Evolutionary conservation across 1,140 invertebrate genomes (phyloP).

Genomic region (Drosophila melanogaster): DNA sequence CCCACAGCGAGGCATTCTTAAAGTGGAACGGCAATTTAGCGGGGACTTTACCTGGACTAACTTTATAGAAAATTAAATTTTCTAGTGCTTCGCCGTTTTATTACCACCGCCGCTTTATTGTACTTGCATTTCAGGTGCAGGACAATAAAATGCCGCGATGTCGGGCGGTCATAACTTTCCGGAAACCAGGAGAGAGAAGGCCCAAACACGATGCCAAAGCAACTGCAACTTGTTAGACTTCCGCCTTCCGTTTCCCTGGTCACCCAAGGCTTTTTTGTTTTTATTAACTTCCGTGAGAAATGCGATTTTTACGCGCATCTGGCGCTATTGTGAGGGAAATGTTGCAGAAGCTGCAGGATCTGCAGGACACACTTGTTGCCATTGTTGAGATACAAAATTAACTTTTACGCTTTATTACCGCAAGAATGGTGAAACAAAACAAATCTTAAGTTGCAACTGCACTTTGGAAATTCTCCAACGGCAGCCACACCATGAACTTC

Average conservation of each 20-base stretch:
- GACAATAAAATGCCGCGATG: slow-evolving; percentile 59
- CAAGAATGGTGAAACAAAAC: slow-evolving; percentile 71
- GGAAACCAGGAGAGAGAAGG: slow-evolving; percentile 28
- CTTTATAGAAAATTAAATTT: slow-evolving; percentile 49
- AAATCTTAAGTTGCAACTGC: slow-evolving; percentile 59
- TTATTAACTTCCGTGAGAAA: slow-evolving; percentile 65
- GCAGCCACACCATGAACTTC: slow-evolving; percentile 28
- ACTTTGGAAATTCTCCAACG: slow-evolving; percentile 4
- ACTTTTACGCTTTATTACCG: slow-evolving; percentile 79
- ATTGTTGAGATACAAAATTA: slow-evolving; percentile 66
- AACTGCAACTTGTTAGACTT: slow-evolving; percentile 64
- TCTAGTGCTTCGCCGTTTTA: slow-evolving; percentile 48
- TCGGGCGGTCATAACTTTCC: slow-evolving; percentile 33
- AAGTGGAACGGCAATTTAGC: slow-evolving; percentile 30
- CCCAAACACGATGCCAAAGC: slow-evolving; percentile 20
- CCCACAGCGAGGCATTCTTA: slow-evolving; percentile 12
- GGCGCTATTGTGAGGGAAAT: slow-evolving; percentile 10
- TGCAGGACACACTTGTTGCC: slow-evolving; percentile 37
- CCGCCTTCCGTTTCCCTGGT: background rate
- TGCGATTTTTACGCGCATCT: slow-evolving; percentile 69
- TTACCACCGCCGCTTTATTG: slow-evolving; percentile 44
- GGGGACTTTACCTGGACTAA: slow-evolving; percentile 16
- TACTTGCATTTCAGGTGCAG: slow-evolving; percentile 34
- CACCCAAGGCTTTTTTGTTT: slow-evolving; percentile 34
- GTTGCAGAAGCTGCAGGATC: background rate